A percentile compares a stretch with the other conserved stretches of the same genome.
Conservation (phyloP, 35 echinoderm and acorn worm genomes). For the Ophioderma brevispina region DNA sequence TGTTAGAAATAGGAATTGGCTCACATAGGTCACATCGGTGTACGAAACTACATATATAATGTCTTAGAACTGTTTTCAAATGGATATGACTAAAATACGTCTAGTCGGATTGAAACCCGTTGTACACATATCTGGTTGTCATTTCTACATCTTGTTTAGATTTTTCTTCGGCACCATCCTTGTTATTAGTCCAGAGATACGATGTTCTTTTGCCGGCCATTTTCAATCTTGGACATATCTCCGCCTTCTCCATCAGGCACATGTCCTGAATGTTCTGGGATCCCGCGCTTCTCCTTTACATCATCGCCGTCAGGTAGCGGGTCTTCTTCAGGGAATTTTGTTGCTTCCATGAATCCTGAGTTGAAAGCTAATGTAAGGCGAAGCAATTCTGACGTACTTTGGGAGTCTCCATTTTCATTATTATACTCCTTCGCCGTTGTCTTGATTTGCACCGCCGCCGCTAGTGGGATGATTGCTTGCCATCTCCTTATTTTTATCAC, state of each 20-base stretch:
- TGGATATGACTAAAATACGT: too few species aligned
- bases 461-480: not conserved
- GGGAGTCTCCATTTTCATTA: slow-evolving; percentile 74
- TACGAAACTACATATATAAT: too few species aligned
- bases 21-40: too few species aligned
- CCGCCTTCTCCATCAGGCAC: not conserved
- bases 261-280: not conserved
- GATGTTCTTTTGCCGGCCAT: slow-evolving; percentile 39
- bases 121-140: not conserved
- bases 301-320: not conserved
- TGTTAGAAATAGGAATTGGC: too few species aligned
- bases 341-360: slow-evolving; percentile 87
- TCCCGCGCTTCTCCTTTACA: not conserved
- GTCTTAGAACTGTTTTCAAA: too few species aligned
- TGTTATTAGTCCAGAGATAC: slow-evolving; percentile 15
- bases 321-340: not conserved
- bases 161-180: not conserved
- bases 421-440: not conserved
- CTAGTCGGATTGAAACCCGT: not conserved
- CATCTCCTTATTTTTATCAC: slow-evolving; percentile 1
- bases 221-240: slow-evolving; percentile 21
- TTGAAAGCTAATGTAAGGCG: slow-evolving; percentile 96
- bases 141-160: slow-evolving; percentile 10
- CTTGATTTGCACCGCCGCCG: not conserved
- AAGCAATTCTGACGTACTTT: slow-evolving; percentile 93